Base-by-base conservation (phyloP, 2,888 invertebrate genomes). In the Notodonta dromedarius region DNA sequence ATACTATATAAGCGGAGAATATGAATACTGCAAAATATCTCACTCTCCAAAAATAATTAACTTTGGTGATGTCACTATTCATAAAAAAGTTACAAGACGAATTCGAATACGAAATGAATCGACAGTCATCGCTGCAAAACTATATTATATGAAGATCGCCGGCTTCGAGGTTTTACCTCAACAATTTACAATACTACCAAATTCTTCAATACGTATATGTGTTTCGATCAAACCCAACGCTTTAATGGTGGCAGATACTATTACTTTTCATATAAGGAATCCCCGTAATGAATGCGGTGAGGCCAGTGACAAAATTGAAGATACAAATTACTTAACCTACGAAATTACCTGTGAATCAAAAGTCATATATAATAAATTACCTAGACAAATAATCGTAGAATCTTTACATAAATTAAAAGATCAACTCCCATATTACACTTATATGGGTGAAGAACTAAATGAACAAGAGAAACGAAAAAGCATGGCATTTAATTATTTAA, bases 1-100 rank as follows among this genome's bases (percentile, higher is more conserved):
- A 59, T 89, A 94, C 61, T 95, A 95, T 65, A 83, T 95, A 24
- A 92, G 95, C 73, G 95, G 95, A 0, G 90, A 94, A 77, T 93
- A 90, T 62, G 94, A 95, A 83, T 82, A 86, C 55, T 89, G 94
- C 40, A 79, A 83, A 39, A 80, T 95, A 14, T 79, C 78, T 5
- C 85, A 95, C 65, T 70, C 77, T 32, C 95, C 95, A 0, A 83
- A 90, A 62, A 72, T 79, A 8, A 65, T 95, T 0, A 71, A 91
- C 65, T 90, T 95, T 66, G 90, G 89, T 3, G 82, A 94, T 48
- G 82, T 95, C 11, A 52, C 72, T 50, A 79, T 94, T 4, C 84
- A 88, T 73, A 81, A 77, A 46, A 77, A 82, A 79, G 80, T 80
- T 11, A 82, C 82, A 1, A 91, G 86, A 76, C 80, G 87, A 46